phyloP scores from a whole-genome alignment of 2,888 invertebrate species.

The Drosophila cognata region DNA sequence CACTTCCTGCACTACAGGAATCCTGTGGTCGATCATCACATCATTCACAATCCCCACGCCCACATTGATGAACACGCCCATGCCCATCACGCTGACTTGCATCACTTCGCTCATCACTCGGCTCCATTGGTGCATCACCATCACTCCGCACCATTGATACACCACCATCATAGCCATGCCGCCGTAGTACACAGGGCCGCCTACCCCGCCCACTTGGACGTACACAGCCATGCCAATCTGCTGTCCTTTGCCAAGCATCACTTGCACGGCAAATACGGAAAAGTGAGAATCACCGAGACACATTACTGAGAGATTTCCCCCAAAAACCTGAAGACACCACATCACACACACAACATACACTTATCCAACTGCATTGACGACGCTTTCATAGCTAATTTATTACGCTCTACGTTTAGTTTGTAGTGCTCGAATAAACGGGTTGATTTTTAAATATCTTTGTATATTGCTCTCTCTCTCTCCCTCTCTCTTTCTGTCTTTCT shows the following conservation, averaged over 20 bases:
- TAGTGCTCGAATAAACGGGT: conserved; percentile 67
- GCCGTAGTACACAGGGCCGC: conserved; percentile 70
- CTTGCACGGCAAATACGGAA: conserved; percentile 83
- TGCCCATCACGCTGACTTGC: conserved; percentile 66
- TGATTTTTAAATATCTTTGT: conserved; percentile 43
- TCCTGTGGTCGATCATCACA: conserved; percentile 82
- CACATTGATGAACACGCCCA: conserved; percentile 78
- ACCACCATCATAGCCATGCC: conserved; percentile 70
- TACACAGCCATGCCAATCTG: conserved; percentile 72
- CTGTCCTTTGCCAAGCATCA: conserved; percentile 82
- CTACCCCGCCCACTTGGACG: conserved; percentile 78
- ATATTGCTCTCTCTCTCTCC: conserved; percentile 6
- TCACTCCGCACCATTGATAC: conserved; percentile 72
- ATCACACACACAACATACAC: conserved; percentile 37
- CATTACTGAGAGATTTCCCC: conserved; percentile 83
- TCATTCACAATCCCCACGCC: conserved; percentile 71
- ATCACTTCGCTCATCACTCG: conserved; percentile 65
- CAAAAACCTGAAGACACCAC: conserved; percentile 5
- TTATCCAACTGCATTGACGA: conserved; percentile 51
- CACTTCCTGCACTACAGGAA: conserved; percentile 83
- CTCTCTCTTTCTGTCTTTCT: background rate
- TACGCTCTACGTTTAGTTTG: conserved; percentile 56
- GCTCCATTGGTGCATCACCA: conserved; percentile 63
- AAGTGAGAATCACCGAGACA: conserved; percentile 83
- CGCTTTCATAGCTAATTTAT: conserved; percentile 78